Conservation (phyloP, 30 jellyfish, hydroid and myxozoan genomes). For the Aurelia sp. region DNA sequence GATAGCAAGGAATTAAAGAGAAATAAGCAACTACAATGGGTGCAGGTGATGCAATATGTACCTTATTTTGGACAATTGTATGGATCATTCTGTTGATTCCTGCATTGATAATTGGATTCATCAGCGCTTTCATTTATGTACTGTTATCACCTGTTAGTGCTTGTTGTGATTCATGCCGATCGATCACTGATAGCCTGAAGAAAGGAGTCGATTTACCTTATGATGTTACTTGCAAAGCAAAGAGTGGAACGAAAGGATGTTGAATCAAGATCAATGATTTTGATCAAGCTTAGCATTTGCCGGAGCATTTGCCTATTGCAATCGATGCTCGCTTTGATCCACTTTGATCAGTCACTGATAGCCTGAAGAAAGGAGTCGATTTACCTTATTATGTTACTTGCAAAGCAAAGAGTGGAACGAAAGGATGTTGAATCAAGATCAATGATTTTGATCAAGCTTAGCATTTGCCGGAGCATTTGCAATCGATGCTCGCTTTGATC, state of each 20-base stretch:
- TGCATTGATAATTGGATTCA: constrained; percentile 64
- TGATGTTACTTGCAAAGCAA: constrained; percentile 68
- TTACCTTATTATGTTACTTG: constrained; percentile 69
- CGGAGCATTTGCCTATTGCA: too few relatives aligned
- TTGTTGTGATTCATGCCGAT: constrained; percentile 72
- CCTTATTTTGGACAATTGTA: constrained; percentile 79
- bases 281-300: too few relatives aligned
- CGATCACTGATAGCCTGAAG: constrained; percentile 68
- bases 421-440: constrained; percentile 56
- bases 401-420: constrained; percentile 72
- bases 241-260: constrained; percentile 78
- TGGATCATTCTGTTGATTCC: constrained; percentile 68
- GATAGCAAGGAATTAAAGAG: too few relatives aligned
- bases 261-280: neutral
- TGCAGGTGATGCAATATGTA: constrained; percentile 81
- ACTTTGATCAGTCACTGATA: constrained; percentile 66
- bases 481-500: neutral
- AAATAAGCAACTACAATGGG: constrained; percentile 47
- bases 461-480: too few relatives aligned
- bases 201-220: constrained; percentile 79
- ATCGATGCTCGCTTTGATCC: constrained; percentile 78
- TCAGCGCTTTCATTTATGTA: constrained; percentile 78
- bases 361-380: constrained; percentile 72
- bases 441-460: too few relatives aligned
- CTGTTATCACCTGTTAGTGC: constrained; percentile 80